Evolutionary conservation across 2,888 invertebrate species (phyloP), one percentile per base, ranked within the genome.

Genomic region (Drosophila austrosaltans): DNA sequence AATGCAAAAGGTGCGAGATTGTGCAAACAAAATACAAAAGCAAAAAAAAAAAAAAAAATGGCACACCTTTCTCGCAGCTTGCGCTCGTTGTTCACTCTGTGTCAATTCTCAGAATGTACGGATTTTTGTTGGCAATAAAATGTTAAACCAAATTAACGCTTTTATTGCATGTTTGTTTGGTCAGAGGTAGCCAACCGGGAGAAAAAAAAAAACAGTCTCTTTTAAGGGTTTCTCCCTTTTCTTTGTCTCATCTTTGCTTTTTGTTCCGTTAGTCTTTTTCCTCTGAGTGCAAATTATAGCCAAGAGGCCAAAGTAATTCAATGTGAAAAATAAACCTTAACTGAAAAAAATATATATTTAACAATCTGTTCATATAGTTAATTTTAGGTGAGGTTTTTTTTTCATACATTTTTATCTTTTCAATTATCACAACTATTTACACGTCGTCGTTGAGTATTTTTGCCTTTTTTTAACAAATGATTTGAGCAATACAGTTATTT

Each of bases 141-240:
- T 60, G 81, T 81, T 83, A 80, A 70, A 77, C 61, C 81, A 86
- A 84, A 84, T 84, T 84, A 84, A 79, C 80, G 81, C 82, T 79
- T 79, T 83, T 85, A 86, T 84, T 86, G 83, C 84, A 54, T 84
- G 86, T 85, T 84, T 84, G 83, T 83, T 81, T 83, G 83, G 69
- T 72, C 76, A 68, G 66, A 58, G 59, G 66, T 22, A n/a, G 7
- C 44, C 66, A 75, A 66, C 74, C 72, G 74, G 79, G 79, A 69
- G 69, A 63, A 59, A 70, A 44, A 81, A 69, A 63, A 59, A 70
- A 44, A 58, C 16, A 53, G 65, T 64, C 56, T 67, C 56, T 56
- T 16, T 16, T 28, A 61, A n/a, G 60, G 30, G 63, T 10, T 16
- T 36, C 28, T 3, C 53, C 16, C 2, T 36, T 36, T 8, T 8